phyloP scores from a whole-genome alignment of 2,797 vertebrate species.

The Acipenser transmontanus region DNA sequence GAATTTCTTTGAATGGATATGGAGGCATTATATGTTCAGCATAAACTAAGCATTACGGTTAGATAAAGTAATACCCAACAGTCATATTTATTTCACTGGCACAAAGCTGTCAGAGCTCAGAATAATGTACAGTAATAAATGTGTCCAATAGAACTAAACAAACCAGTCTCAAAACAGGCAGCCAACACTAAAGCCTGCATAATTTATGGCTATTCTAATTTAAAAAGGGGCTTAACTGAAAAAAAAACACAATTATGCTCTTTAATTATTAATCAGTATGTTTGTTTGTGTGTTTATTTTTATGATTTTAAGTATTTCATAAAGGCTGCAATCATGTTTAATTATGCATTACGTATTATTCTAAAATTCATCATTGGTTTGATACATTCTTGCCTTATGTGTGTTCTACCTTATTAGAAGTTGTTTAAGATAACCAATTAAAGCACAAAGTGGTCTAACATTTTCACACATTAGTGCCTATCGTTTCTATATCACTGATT shows the following conservation, averaged over 20 bases:
- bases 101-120: slow-evolving; percentile 35
- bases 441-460: no score
- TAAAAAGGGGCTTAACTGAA: slow-evolving; percentile 40
- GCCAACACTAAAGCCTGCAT: slow-evolving; percentile 46
- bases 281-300: slow-evolving; percentile 1
- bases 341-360: no score
- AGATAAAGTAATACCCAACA: slow-evolving; percentile 38
- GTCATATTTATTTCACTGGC: slow-evolving; percentile 46
- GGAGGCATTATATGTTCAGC: slow-evolving; percentile 30
- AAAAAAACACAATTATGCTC: not conserved
- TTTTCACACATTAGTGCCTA: no score
- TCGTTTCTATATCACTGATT: no score
- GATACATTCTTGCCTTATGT: slow-evolving; percentile 1
- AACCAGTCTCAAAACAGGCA: slow-evolving; percentile 42
- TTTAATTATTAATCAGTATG: not conserved
- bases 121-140: slow-evolving; percentile 36
- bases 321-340: not conserved
- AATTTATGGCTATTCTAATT: slow-evolving; percentile 48
- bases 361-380: slow-evolving; percentile 1
- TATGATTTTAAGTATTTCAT: not conserved
- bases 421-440: no score
- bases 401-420: not conserved
- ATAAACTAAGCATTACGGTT: slow-evolving; percentile 52
- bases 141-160: slow-evolving; percentile 37
- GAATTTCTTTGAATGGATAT: slow-evolving; percentile 1